These are phyloP conservation scores for Gymnoscopelus microlampas DNA, from an alignment of 2,797 vertebrate genomes.

Conservation along the genomic window DNA sequence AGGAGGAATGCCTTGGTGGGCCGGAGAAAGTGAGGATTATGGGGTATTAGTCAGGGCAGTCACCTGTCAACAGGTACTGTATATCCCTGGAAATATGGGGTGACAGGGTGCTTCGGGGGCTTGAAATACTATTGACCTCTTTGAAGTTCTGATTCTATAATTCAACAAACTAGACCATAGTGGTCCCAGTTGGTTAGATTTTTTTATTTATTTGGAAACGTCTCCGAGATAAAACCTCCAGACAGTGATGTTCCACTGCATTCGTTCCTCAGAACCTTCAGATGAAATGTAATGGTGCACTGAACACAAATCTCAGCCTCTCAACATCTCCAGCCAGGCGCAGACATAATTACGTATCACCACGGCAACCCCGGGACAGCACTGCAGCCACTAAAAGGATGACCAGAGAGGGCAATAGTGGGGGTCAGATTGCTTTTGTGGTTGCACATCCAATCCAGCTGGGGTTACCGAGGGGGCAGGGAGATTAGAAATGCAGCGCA, in stretches of 20 bases:
- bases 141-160: background rate
- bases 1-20: slow-evolving; percentile 31
- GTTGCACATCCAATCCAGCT: slow-evolving; percentile 63
- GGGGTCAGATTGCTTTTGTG: slow-evolving; percentile 78
- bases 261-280: slow-evolving; percentile 25
- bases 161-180: background rate
- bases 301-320: slow-evolving; percentile 45
- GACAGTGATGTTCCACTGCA: slow-evolving; percentile 13
- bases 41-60: slow-evolving; percentile 43
- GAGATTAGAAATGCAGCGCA: slow-evolving; percentile 55
- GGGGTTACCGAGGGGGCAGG: slow-evolving; percentile 67
- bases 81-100: slow-evolving; percentile 28
- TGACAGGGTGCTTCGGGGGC: background rate
- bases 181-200: too few relatives aligned
- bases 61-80: slow-evolving; percentile 41
- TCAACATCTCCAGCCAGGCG: slow-evolving; percentile 46
- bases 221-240: slow-evolving; percentile 25
- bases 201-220: too few relatives aligned
- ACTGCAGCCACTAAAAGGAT: slow-evolving; percentile 68
- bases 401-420: slow-evolving; percentile 67
- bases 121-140: background rate
- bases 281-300: slow-evolving; percentile 35
- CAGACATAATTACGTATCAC: slow-evolving; percentile 68
- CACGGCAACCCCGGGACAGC: slow-evolving; percentile 70
- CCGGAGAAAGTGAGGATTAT: slow-evolving; percentile 28